These are phyloP conservation scores for Prorops nasuta DNA, from an alignment of 1,140 invertebrate species.

Conservation along the genomic window DNA sequence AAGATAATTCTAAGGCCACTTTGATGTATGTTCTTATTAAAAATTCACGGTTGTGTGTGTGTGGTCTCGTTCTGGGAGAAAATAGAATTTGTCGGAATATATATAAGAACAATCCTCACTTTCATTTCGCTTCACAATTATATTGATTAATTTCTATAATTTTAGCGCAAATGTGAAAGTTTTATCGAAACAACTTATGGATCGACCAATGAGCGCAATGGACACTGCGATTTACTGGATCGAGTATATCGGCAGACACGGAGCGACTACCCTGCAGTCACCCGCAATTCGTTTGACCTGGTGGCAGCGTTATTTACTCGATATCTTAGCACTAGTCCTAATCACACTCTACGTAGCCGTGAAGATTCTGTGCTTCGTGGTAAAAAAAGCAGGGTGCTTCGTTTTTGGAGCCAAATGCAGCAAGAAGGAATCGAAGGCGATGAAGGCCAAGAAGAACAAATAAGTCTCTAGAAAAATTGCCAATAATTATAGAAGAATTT, in stretches of 20 bases:
- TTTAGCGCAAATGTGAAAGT: constrained; percentile 25
- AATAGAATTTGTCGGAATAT: too few relatives aligned
- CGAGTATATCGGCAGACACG: constrained; percentile 54
- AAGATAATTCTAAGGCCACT: not conserved
- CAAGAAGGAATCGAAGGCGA: constrained; percentile 68
- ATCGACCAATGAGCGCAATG: constrained; percentile 44
- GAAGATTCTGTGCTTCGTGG: not conserved
- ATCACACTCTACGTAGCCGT: not conserved
- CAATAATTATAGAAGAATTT: constrained; percentile 68
- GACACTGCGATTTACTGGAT: constrained; percentile 52
- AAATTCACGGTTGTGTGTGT: too few relatives aligned
- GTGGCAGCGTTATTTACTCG: constrained; percentile 51
- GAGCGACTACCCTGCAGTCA: constrained; percentile 48
- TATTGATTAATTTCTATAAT: not conserved
- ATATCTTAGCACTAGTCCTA: constrained; percentile 31
- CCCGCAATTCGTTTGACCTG: constrained; percentile 38
- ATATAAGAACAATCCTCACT: too few relatives aligned
- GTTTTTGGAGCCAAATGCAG: constrained; percentile 64
- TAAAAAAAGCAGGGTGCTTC: constrained; percentile 9
- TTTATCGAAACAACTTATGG: constrained; percentile 44
- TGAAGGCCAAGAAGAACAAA: constrained; percentile 68
- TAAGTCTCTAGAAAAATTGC: constrained; percentile 69
- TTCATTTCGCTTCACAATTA: not conserved
- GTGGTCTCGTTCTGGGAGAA: too few relatives aligned
- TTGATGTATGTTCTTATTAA: not conserved